Evolutionary conservation across 2,888 invertebrate species (phyloP).

Genomic region (Metopia argyrocephala): DNA sequence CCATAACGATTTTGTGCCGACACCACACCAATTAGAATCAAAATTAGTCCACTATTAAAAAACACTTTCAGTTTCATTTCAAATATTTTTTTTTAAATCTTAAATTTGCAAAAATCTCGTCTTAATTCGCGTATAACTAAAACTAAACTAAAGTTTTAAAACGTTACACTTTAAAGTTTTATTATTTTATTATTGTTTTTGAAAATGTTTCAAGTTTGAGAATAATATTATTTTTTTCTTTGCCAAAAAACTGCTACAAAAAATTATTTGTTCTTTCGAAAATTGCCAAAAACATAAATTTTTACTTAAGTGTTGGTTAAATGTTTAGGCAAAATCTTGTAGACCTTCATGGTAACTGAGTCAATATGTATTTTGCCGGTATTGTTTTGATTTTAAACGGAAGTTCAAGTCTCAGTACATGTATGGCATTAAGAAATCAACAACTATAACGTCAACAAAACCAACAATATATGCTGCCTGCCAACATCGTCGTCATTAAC

Average conservation of each 20-base stretch:
- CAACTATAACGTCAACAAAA: background rate
- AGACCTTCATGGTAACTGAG: conserved; percentile 55
- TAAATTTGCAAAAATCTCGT: background rate
- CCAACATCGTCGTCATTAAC: background rate
- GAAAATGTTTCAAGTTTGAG: background rate
- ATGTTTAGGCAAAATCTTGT: background rate
- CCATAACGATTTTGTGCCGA: conserved; percentile 37
- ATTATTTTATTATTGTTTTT: background rate
- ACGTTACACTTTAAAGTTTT: conserved; percentile 25
- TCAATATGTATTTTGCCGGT: conserved; percentile 7
- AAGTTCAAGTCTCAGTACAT: background rate
- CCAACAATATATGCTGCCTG: background rate
- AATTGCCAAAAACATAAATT: conserved; percentile 39
- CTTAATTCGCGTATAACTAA: conserved; percentile 1
- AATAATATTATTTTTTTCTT: background rate
- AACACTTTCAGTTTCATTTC: conserved; percentile 27
- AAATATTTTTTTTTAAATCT: background rate
- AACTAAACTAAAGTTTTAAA: conserved; percentile 30
- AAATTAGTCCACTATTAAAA: background rate
- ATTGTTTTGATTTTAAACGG: conserved; percentile 8
- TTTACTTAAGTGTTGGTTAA: background rate
- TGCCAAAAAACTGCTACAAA: background rate
- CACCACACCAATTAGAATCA: background rate
- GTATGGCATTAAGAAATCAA: no score
- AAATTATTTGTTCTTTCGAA: conserved; percentile 29